Evolutionary conservation across 2,888 invertebrate species (phyloP).

Genomic region (Melikaiella ostensackeni): DNA sequence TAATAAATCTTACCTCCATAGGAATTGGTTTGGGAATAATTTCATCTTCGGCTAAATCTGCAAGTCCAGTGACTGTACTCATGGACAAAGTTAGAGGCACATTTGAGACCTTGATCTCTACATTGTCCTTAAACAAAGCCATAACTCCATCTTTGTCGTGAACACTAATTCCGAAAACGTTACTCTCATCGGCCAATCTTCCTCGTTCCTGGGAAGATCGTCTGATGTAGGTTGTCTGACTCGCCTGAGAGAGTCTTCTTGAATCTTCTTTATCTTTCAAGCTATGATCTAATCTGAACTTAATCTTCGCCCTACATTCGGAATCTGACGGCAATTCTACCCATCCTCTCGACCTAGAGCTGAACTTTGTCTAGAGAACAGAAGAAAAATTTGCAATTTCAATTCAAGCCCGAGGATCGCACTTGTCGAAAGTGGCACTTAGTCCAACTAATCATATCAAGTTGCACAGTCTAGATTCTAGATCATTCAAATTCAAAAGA

Average conservation of each 20-base stretch:
- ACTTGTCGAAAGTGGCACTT: neutral
- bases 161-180: slow-evolving; percentile 73
- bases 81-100: slow-evolving; percentile 85
- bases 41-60: slow-evolving; percentile 93
- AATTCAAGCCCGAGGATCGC: neutral
- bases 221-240: slow-evolving; percentile 61
- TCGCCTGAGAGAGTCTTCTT: slow-evolving; percentile 63
- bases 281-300: slow-evolving; percentile 82
- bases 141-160: slow-evolving; percentile 76
- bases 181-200: slow-evolving; percentile 68
- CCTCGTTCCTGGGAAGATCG: slow-evolving; percentile 58
- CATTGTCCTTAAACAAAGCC: slow-evolving; percentile 78
- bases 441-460: neutral
- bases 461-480: neutral
- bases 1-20: slow-evolving; percentile 83
- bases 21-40: slow-evolving; percentile 89
- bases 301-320: slow-evolving; percentile 80
- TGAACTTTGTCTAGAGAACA: slow-evolving; percentile 85
- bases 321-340: slow-evolving; percentile 81
- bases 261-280: slow-evolving; percentile 74
- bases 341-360: slow-evolving; percentile 90
- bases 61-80: slow-evolving; percentile 89
- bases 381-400: slow-evolving; percentile 43
- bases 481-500: slow-evolving; percentile 38
- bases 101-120: slow-evolving; percentile 84